Conservation (phyloP, 2,888 invertebrate genomes). For the Lasioglossum pauxillum region DNA sequence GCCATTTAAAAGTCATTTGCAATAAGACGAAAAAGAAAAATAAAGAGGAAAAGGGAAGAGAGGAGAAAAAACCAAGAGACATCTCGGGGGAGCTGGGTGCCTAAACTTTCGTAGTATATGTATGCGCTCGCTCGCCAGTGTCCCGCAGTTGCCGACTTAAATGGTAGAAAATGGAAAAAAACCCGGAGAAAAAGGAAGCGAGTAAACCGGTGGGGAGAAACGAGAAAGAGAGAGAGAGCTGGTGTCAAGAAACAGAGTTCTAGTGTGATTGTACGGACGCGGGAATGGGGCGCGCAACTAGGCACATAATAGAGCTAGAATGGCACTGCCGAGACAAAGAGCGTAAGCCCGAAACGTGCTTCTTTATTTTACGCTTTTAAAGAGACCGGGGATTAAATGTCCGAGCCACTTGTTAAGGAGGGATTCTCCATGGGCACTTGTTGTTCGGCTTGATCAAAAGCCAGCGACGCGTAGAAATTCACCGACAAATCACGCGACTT, state of each 20-base stretch:
- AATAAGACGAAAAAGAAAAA: conserved; percentile 50
- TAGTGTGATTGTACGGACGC: conserved; percentile 56
- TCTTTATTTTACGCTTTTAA: conserved; percentile 59
- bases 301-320: conserved; percentile 56
- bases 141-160: conserved; percentile 1
- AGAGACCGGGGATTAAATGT: conserved; percentile 56
- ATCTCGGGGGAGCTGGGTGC: conserved; percentile 5
- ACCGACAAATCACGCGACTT: conserved; percentile 9
- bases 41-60: background rate
- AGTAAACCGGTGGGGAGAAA: background rate
- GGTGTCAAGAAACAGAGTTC: conserved; percentile 62
- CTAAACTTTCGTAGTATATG: conserved; percentile 35
- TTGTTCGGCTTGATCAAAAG: conserved; percentile 37
- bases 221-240: background rate
- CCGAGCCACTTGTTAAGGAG: conserved; percentile 47
- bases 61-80: conserved; percentile 4
- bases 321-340: conserved; percentile 50
- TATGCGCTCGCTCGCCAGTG: background rate
- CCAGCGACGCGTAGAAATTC: conserved; percentile 24
- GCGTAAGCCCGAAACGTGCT: conserved; percentile 40
- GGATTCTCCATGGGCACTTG: conserved; percentile 31
- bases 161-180: conserved; percentile 5
- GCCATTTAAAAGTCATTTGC: conserved; percentile 67
- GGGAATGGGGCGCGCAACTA: conserved; percentile 47
- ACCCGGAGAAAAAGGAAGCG: background rate